Evolutionary conservation across 1,140 invertebrate genomes (phyloP).

Genomic region (Drosophila mauritiana): DNA sequence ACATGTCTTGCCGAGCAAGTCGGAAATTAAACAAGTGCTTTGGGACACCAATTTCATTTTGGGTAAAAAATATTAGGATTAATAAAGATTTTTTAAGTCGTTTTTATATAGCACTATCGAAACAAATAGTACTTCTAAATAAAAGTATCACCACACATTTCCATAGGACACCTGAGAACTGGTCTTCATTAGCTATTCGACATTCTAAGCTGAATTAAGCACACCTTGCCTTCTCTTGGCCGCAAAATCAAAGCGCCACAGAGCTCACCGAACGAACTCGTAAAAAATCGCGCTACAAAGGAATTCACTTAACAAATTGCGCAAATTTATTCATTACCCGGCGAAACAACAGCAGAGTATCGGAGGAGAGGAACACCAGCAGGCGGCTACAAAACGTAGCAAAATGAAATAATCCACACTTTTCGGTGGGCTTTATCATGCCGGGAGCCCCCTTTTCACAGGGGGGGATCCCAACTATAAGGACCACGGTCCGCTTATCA

Average conservation of each 20-base stretch:
- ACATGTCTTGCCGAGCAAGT: slow-evolving; percentile 23
- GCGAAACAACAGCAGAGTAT: slow-evolving; percentile 55
- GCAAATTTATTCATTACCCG: slow-evolving; percentile 83
- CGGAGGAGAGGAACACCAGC: slow-evolving; percentile 12
- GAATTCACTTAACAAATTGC: slow-evolving; percentile 84
- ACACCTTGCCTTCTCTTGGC: neutral
- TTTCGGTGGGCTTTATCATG: slow-evolving; percentile 74
- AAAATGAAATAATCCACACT: slow-evolving; percentile 83
- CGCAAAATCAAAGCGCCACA: slow-evolving; percentile 56
- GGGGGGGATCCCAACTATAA: no score
- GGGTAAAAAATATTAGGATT: no score
- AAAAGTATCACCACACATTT: neutral
- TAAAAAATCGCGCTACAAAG: slow-evolving; percentile 81
- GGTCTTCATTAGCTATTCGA: slow-evolving; percentile 34
- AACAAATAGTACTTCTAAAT: neutral
- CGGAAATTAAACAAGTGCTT: slow-evolving; percentile 11
- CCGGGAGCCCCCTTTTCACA: slow-evolving; percentile 19
- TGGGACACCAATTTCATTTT: neutral
- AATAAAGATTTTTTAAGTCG: no score
- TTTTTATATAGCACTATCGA: neutral
- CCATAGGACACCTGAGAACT: neutral
- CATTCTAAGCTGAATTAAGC: slow-evolving; percentile 52
- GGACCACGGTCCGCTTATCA: slow-evolving; percentile 64
- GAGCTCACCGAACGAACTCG: slow-evolving; percentile 56
- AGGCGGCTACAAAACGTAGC: slow-evolving; percentile 73